These are phyloP conservation scores for Arenicola marina DNA, from an alignment of 2,888 invertebrate genomes.

Conservation along the genomic window DNA sequence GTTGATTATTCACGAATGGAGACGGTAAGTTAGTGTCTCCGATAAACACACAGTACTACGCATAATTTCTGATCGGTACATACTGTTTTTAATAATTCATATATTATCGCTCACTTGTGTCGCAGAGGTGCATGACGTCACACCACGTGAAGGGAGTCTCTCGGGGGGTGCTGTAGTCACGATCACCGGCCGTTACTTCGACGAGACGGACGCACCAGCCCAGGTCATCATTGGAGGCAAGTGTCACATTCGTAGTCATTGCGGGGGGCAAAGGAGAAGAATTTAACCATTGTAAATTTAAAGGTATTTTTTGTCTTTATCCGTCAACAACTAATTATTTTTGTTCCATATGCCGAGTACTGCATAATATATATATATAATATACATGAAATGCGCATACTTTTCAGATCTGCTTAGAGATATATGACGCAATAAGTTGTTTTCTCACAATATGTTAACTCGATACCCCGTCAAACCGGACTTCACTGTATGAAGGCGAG, in stretches of 20 bases:
- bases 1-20: too few species aligned
- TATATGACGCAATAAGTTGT: too few species aligned
- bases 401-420: too few species aligned
- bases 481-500: too few species aligned
- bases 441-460: too few species aligned
- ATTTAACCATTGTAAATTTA: too few species aligned
- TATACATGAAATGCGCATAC: background rate
- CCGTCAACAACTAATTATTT: too few species aligned
- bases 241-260: background rate
- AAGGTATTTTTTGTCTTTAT: too few species aligned
- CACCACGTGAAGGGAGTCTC: constrained; percentile 31
- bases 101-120: background rate
- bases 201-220: constrained; percentile 33
- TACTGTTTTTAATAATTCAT: background rate
- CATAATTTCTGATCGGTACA: too few species aligned
- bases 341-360: background rate
- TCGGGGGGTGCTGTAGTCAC: constrained; percentile 40
- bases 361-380: background rate
- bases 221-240: constrained; percentile 10
- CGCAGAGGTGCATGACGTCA: constrained; percentile 32
- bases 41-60: background rate
- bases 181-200: constrained; percentile 42
- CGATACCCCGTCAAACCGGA: too few species aligned
- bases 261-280: too few species aligned
- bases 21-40: background rate